Conservation (phyloP, 2,888 invertebrate species). For the Mesorhabditis spiculigera region DNA sequence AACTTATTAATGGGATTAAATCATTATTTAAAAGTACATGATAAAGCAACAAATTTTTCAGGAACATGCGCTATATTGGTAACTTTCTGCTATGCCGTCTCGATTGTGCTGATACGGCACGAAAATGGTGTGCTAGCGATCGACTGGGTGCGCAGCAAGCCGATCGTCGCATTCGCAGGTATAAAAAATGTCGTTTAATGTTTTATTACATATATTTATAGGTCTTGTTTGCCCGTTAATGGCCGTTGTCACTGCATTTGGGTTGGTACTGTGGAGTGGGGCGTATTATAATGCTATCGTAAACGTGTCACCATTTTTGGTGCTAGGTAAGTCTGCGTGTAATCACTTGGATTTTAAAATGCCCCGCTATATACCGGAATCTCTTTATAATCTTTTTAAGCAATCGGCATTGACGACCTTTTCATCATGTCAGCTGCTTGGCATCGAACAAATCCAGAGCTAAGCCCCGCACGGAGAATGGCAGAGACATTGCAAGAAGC, state of each 20-base stretch:
- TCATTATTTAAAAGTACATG: background rate
- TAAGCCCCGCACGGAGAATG: constrained; percentile 67
- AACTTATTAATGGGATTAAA: background rate
- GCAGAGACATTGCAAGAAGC: constrained; percentile 84
- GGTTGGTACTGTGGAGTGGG: constrained; percentile 52
- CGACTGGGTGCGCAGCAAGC: constrained; percentile 55
- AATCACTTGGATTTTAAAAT: background rate
- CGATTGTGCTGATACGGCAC: constrained; percentile 50
- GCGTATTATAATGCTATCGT: constrained; percentile 55
- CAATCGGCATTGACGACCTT: constrained; percentile 91
- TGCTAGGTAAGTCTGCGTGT: constrained; percentile 20
- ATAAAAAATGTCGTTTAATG: constrained; percentile 9
- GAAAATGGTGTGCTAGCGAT: constrained; percentile 38
- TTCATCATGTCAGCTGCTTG: constrained; percentile 95
- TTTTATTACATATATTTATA: constrained; percentile 11
- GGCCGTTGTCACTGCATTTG: constrained; percentile 51
- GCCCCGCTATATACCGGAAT: background rate
- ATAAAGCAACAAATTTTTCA: constrained; percentile 8
- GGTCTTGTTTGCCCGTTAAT: constrained; percentile 50
- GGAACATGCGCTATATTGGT: constrained; percentile 45
- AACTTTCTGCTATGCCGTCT: constrained; percentile 48
- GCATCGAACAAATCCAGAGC: constrained; percentile 74
- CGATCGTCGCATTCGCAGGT: constrained; percentile 50
- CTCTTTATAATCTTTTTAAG: constrained; percentile 64
- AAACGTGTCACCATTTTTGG: constrained; percentile 56